These are phyloP conservation scores for Diarsia mendica DNA, from an alignment of 2,888 invertebrate genomes.

Conservation along the genomic window DNA sequence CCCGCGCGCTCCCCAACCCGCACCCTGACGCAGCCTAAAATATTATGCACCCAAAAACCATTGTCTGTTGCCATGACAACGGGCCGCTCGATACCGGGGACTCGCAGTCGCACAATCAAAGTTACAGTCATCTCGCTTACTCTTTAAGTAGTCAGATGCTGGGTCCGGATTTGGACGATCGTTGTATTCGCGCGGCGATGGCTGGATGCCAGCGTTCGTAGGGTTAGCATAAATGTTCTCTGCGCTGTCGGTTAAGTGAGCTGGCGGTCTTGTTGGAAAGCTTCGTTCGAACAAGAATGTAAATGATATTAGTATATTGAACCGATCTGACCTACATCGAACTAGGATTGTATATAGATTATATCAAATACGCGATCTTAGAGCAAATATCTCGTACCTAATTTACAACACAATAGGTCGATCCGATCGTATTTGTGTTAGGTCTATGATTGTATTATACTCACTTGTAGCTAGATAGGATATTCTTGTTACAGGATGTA, in stretches of 20 bases:
- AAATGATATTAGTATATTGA: conserved; percentile 72
- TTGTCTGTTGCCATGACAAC: conserved; percentile 90
- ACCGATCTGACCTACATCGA: conserved; percentile 72
- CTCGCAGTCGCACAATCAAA: conserved; percentile 82
- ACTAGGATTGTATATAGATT: conserved; percentile 64
- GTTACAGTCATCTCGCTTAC: conserved; percentile 87
- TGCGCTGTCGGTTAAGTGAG: conserved; percentile 72
- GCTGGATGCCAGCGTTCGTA: conserved; percentile 86
- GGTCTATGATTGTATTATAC: conserved; percentile 53
- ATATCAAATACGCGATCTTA: conserved; percentile 65
- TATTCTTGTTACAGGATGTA: conserved; percentile 28
- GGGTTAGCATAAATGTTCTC: conserved; percentile 81
- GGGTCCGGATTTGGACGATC: conserved; percentile 82
- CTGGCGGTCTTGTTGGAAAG: conserved; percentile 84
- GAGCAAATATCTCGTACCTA: conserved; percentile 60
- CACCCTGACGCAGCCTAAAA: conserved; percentile 88
- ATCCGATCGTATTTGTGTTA: conserved; percentile 42
- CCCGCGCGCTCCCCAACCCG: conserved; percentile 75
- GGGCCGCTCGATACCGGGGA: conserved; percentile 86
- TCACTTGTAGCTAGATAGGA: conserved; percentile 53
- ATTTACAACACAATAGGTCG: conserved; percentile 59
- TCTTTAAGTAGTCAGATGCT: conserved; percentile 82
- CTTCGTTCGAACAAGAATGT: conserved; percentile 81
- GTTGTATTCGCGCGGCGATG: conserved; percentile 82
- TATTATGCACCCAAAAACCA: conserved; percentile 91